These are phyloP conservation scores for Chiloscyllium plagiosum DNA, from an alignment of 2,113 vertebrate species.

Conservation along the genomic window DNA sequence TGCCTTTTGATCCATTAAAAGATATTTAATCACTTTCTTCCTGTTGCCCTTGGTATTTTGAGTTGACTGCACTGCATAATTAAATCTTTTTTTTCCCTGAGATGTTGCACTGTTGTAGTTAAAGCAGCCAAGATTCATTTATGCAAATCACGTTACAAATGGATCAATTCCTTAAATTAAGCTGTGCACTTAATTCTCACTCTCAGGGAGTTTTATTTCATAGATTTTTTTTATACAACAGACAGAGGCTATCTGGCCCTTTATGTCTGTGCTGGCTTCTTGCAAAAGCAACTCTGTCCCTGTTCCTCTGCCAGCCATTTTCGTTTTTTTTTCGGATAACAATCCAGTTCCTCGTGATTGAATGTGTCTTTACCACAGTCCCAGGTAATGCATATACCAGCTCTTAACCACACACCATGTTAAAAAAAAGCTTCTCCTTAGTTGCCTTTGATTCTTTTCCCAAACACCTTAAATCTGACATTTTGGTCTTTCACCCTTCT, in stretches of 20 bases:
- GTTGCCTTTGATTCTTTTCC: background rate
- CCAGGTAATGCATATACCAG: background rate
- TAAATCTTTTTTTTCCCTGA: background rate
- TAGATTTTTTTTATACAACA: background rate
- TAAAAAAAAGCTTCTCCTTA: background rate
- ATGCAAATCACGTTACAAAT: background rate
- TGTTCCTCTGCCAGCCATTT: no score
- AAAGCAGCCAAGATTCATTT: background rate
- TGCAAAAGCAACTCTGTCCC: background rate
- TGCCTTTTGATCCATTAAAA: conserved; percentile 13
- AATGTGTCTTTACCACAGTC: background rate
- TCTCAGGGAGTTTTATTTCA: background rate
- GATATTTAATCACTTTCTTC: conserved; percentile 1
- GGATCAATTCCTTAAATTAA: background rate
- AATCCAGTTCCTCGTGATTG: background rate
- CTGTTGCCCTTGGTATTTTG: background rate
- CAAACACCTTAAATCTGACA: background rate
- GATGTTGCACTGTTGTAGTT: background rate
- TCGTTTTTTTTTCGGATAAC: no score
- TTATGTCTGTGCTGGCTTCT: background rate
- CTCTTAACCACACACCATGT: background rate
- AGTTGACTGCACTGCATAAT: background rate
- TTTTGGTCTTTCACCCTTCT: background rate
- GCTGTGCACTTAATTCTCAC: background rate
- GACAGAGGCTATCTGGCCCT: background rate